Conservation (phyloP, 2,113 vertebrate genomes). For the Okapia johnstoni region DNA sequence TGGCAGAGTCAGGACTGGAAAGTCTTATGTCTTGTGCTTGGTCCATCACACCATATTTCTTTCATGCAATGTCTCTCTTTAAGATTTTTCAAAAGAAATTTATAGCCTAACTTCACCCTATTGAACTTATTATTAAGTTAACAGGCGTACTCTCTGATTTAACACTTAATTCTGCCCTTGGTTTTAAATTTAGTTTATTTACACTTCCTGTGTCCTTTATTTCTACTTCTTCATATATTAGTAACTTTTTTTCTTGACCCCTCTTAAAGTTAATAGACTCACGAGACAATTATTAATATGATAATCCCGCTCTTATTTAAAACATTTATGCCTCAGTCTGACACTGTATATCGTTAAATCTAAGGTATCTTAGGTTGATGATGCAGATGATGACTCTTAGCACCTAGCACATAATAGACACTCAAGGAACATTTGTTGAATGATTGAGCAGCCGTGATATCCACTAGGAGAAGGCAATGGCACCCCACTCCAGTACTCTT, state of each 20-base stretch:
- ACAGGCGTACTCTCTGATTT: background rate
- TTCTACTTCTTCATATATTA: background rate
- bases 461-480: background rate
- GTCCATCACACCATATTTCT: background rate
- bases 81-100: background rate
- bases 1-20: background rate
- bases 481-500: no score
- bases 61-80: background rate
- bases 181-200: conserved; percentile 29
- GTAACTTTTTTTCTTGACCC: background rate
- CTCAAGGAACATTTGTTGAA: background rate
- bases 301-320: conserved; percentile 10
- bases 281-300: conserved; percentile 22
- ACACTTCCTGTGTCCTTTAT: background rate
- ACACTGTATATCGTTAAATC: background rate
- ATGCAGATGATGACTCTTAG: background rate
- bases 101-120: background rate
- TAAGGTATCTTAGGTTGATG: background rate
- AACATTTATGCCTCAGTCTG: background rate
- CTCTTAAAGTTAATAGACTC: background rate
- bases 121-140: background rate
- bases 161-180: background rate
- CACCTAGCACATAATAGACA: background rate
- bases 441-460: background rate
- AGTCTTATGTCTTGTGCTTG: background rate